Evolutionary conservation across 2,113 vertebrate genomes (phyloP).

Genomic region (Ivindomyrus marchei): DNA sequence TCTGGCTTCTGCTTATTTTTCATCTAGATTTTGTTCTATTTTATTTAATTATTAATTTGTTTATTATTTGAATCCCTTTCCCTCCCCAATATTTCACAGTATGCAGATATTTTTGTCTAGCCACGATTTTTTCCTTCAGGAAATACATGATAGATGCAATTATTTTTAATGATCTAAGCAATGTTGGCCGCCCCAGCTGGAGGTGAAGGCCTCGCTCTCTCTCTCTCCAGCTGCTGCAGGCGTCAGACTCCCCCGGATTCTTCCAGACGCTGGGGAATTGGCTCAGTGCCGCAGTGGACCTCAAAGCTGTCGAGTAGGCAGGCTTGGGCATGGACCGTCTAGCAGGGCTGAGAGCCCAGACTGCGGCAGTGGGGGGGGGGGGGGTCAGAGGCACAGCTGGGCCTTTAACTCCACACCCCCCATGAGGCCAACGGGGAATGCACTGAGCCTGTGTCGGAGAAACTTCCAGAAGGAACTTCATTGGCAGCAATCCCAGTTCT

Average conservation of each 20-base stretch:
- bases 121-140: background rate
- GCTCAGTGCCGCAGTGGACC: background rate
- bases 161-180: slow-evolving; percentile 1
- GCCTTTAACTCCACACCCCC: background rate
- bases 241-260: background rate
- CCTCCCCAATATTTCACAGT: background rate
- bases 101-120: background rate
- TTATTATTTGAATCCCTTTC: background rate
- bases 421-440: background rate
- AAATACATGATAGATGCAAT: background rate
- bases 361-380: background rate
- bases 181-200: background rate
- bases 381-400: background rate
- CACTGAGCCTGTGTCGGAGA: background rate
- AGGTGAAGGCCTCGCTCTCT: background rate
- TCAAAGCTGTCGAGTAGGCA: background rate
- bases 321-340: background rate
- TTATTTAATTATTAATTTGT: background rate
- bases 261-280: background rate
- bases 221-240: background rate
- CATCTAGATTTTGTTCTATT: background rate
- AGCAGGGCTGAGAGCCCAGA: background rate
- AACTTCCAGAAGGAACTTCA: background rate
- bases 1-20: background rate
- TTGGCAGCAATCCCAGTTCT: background rate